Conservation (phyloP, 2,113 vertebrate species). For the Burhinus oedicnemus region DNA sequence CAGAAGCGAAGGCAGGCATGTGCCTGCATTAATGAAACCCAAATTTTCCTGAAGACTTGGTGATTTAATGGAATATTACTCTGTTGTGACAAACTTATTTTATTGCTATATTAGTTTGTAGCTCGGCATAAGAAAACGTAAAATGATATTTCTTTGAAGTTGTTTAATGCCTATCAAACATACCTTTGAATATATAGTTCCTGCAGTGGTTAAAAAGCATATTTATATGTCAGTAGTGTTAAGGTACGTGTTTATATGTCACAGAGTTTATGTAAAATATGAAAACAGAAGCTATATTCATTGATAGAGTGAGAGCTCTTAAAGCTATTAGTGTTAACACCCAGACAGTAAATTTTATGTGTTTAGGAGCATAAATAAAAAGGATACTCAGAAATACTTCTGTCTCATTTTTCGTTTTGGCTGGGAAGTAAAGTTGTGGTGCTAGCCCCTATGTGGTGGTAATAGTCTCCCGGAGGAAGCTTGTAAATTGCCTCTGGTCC, state of each 20-base stretch:
- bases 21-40: accelerated
- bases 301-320: conserved; percentile 52
- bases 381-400: conserved; percentile 38
- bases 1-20: neutral
- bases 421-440: neutral
- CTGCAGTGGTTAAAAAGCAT: conserved; percentile 11
- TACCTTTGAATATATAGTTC: conserved; percentile 20
- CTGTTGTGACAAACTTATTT: neutral
- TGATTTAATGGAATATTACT: neutral
- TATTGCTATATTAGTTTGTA: neutral
- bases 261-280: conserved; percentile 48
- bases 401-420: conserved; percentile 24
- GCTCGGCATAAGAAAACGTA: neutral
- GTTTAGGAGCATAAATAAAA: conserved; percentile 36
- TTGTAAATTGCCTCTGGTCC: neutral
- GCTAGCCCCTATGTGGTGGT: neutral
- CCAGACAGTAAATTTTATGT: conserved; percentile 36
- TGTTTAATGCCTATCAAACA: conserved; percentile 28
- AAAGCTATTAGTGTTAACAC: conserved; percentile 54
- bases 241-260: conserved; percentile 65
- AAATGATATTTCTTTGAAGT: neutral
- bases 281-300: conserved; percentile 64
- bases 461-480: neutral
- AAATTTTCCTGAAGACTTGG: neutral
- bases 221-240: conserved; percentile 24